phyloP scores from a whole-genome alignment of 2,113 vertebrate genomes.

The Collichthys lucidus region DNA sequence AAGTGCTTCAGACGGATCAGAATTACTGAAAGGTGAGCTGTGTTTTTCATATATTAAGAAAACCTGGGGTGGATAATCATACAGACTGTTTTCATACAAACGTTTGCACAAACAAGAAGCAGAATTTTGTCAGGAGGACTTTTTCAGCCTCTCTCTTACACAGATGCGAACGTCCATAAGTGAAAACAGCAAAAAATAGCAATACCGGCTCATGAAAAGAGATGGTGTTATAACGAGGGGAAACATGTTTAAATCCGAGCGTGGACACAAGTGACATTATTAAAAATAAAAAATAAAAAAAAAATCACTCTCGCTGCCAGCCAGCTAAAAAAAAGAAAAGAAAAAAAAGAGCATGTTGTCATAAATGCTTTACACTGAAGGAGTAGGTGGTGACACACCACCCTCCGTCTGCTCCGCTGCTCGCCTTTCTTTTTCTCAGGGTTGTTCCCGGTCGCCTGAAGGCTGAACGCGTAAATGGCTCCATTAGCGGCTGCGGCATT shows the following conservation, averaged over 20 bases:
- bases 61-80: background rate
- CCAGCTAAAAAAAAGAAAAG: background rate
- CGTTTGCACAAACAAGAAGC: background rate
- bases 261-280: background rate
- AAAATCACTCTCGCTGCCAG: background rate
- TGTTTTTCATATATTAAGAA: background rate
- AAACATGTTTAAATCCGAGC: slow-evolving; percentile 7
- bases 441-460: slow-evolving; percentile 34
- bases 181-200: slow-evolving; percentile 2
- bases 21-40: background rate
- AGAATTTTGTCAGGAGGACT: background rate
- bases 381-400: slow-evolving; percentile 3
- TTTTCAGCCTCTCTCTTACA: background rate
- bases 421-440: background rate
- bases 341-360: background rate
- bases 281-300: slow-evolving; percentile 15
- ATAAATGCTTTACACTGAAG: background rate
- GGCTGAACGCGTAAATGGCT: slow-evolving; percentile 45
- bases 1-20: background rate
- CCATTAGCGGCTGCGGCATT: slow-evolving; percentile 44
- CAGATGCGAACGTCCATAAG: background rate
- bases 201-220: slow-evolving; percentile 3
- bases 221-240: slow-evolving; percentile 3
- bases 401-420: background rate
- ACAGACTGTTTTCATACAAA: background rate